Evolutionary conservation across 2,888 invertebrate genomes (phyloP).

Genomic region (Theretra japonica): DNA sequence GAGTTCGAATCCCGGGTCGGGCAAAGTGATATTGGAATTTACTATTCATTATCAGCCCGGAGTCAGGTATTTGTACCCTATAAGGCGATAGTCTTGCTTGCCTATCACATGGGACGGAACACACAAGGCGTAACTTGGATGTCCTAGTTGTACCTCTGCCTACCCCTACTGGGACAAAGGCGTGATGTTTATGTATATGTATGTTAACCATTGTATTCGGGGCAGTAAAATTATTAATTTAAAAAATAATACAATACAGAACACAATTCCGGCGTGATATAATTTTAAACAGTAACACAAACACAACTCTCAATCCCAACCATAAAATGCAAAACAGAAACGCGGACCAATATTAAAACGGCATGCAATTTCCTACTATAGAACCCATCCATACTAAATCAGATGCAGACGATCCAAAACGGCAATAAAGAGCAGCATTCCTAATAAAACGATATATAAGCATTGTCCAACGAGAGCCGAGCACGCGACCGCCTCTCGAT

Average conservation of each 20-base stretch:
- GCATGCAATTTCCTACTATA: neutral
- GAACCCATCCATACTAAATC: neutral
- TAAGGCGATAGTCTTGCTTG: too few relatives aligned
- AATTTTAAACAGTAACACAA: neutral
- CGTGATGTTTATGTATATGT: too few relatives aligned
- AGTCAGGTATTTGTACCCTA: too few relatives aligned
- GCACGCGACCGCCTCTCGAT: slow-evolving; percentile 43
- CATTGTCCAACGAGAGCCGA: slow-evolving; percentile 45
- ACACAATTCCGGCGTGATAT: neutral
- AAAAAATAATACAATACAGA: neutral
- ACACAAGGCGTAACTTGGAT: too few relatives aligned
- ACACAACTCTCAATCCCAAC: neutral
- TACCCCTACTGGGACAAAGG: too few relatives aligned
- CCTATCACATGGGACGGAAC: too few relatives aligned
- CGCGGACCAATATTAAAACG: neutral
- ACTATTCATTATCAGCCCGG: too few relatives aligned
- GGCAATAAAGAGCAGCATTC: slow-evolving; percentile 45
- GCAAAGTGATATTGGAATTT: too few relatives aligned
- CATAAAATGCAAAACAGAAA: neutral
- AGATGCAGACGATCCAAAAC: slow-evolving; percentile 3
- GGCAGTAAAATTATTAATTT: too few relatives aligned
- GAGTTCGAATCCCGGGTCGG: too few relatives aligned
- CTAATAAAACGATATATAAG: slow-evolving; percentile 41
- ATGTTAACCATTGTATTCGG: too few relatives aligned
- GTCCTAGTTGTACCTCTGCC: too few relatives aligned